A percentile compares a stretch with the other conserved stretches of the same genome.
Evolutionary conservation across 2,888 invertebrate genomes (phyloP).

Genomic region (Scaptomyza polygonia): DNA sequence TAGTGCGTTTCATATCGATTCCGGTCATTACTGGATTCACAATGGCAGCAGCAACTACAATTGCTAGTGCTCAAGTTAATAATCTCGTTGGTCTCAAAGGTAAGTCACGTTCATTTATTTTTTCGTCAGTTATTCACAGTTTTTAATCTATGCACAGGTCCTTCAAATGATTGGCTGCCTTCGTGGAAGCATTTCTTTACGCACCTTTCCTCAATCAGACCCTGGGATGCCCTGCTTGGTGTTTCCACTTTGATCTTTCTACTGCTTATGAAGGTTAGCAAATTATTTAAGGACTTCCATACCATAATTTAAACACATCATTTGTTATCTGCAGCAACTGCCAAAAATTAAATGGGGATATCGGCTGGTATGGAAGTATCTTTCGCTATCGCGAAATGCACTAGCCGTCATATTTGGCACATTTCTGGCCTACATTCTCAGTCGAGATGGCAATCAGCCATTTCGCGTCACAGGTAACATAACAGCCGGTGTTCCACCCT

Average conservation of each 20-base stretch:
- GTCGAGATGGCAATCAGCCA: slow-evolving; percentile 85
- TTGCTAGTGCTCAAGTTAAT: slow-evolving; percentile 92
- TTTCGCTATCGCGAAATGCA: slow-evolving; percentile 91
- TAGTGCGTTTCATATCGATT: slow-evolving; percentile 93
- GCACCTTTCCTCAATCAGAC: slow-evolving; percentile 86
- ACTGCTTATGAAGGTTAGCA: slow-evolving; percentile 87
- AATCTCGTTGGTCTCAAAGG: slow-evolving; percentile 88
- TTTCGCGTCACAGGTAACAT: slow-evolving; percentile 90
- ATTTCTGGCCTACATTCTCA: slow-evolving; percentile 87
- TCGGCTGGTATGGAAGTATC: slow-evolving; percentile 79
- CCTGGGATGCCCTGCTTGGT: slow-evolving; percentile 90
- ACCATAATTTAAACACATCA: neutral
- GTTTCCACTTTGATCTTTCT: slow-evolving; percentile 87
- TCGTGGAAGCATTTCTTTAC: slow-evolving; percentile 87
- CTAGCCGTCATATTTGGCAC: slow-evolving; percentile 90
- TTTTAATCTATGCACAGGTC: slow-evolving; percentile 54
- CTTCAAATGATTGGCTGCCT: slow-evolving; percentile 88
- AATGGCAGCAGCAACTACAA: slow-evolving; percentile 93
- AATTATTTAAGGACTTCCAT: neutral
- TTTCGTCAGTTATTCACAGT: neutral
- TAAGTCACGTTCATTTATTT: slow-evolving; percentile 70
- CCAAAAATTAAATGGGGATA: slow-evolving; percentile 83
- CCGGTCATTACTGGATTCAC: slow-evolving; percentile 95
- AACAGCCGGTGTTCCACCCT: slow-evolving; percentile 89
- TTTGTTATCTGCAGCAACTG: slow-evolving; percentile 84